Evolutionary conservation across 2,888 invertebrate species (phyloP), one percentile per base, ranked within the genome.

Genomic region (Hypena proboscidalis): DNA sequence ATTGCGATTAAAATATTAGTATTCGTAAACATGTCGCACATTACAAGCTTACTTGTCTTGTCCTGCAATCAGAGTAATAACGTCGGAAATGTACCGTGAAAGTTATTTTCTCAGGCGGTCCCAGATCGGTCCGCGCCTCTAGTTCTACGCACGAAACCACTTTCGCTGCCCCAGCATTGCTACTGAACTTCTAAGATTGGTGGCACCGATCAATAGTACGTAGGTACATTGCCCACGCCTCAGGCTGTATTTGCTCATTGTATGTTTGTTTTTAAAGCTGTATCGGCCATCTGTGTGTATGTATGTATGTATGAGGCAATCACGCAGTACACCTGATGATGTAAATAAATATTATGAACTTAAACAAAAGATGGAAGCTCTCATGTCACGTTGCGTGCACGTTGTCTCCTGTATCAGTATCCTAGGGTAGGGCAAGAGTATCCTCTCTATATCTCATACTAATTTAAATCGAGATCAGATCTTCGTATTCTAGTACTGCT

Each of bases 101-200:
- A 90, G 90, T 88, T 80, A 86, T 84, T 86, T 87, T 88, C 86
- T 84, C 86, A 81, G 73, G 75, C 79, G 72, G 77, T 74, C 76
- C 74, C 75, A 78, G 82, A 73, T 77, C 70, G 67, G 77, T 60
- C 71, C 68, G 79, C 72, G 66, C 70, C 73, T 77, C 67, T 64
- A 65, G 54, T 55, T 58, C 68, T 71, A 76, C 76, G 77, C 79
- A 80, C 78, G 76, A 80, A 84, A 83, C 85, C 80, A 90, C 89
- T 90, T 90, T 90, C 90, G 83, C 88, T 83, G 68, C 70, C 67
- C 58, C 68, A 71, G 66, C 73, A 64, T 67, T 63, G 69, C 73
- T 72, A 71, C 74, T 70, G 73, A 81, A 80, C 75, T 76, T 59
- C 62, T 67, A 74, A 74, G 67, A 56, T 63, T 49, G 56, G 45